Percentiles rank a stretch among this genome's conserved stretches.
Evolutionary conservation across 2,797 vertebrate species (phyloP).

Genomic region (Coccyzus lansbergi): DNA sequence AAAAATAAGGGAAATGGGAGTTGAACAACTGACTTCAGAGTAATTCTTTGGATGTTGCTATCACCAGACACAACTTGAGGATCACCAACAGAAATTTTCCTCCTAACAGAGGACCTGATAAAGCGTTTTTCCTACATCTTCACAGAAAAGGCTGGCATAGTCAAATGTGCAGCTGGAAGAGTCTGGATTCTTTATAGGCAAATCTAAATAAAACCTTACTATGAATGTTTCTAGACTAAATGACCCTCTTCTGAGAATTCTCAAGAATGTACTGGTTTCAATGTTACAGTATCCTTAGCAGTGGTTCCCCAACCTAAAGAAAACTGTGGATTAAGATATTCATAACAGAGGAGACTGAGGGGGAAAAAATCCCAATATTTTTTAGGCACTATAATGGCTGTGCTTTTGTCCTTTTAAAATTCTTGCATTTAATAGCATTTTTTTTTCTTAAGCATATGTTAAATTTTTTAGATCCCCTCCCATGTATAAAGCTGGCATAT

Average conservation of each 20-base stretch:
- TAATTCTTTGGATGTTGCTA: background rate
- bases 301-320: background rate
- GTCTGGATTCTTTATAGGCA: background rate
- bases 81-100: background rate
- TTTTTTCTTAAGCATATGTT: constrained; percentile 78
- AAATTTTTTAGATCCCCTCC: constrained; percentile 81
- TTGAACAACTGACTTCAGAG: background rate
- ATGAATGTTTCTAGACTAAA: constrained; percentile 30
- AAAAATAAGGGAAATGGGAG: background rate
- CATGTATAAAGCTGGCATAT: constrained; percentile 88
- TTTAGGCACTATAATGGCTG: background rate
- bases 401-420: constrained; percentile 30
- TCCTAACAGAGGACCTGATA: background rate
- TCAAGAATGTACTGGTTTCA: background rate
- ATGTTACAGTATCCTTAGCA: background rate
- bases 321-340: background rate
- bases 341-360: background rate
- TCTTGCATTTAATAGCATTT: constrained; percentile 79
- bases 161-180: background rate
- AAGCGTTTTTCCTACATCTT: background rate
- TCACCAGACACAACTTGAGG: background rate
- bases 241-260: constrained; percentile 15
- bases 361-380: background rate
- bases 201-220: background rate
- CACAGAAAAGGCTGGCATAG: background rate